Evolutionary conservation across 2,113 vertebrate genomes (phyloP), one percentile per base, ranked within the genome.

Genomic region (Rhea pennata): DNA sequence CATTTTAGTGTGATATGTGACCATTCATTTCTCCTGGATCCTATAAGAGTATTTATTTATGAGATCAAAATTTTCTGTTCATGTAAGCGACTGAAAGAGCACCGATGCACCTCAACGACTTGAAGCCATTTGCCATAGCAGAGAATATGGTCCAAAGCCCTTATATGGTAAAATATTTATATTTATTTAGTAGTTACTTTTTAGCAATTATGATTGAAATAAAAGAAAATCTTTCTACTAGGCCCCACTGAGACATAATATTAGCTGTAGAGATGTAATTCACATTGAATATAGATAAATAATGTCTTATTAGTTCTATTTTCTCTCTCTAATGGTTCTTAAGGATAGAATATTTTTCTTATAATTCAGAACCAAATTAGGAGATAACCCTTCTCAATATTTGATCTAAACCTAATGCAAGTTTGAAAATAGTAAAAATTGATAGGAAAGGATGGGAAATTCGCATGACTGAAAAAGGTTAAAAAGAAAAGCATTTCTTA

Each of bases 41-140:
- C 26, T 42, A 33, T 26, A 17, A 50, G 36, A 62, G 4, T 59
- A 69, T 79, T 91, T 77, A 75, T 78, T 92, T 88, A 59, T 42
- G n/a, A 84, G 76, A 23, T 20, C 42, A 87, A 85, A 64, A 50
- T 80, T 92, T 86, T 69, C 82, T 87, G 17, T 26, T 62, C 27
- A 14, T 87, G 53, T 90, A 92, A 95, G 91, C 67, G 84, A 88
- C 58, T 26, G 50, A 76, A 92, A 80, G 29, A 71, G 50, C 48
- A 42, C 12, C 72, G 81, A 88, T 42, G 36, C 84, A 24, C 10
- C 48, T 14, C 26, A 51, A 2, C 91, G 33, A 54, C 21, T 12
- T 81, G 50, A 27, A 54, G 11, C 12, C 16, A 16, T 75, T 80
- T 54, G 64, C 10, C 7, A 89, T 51, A 73, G 13, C 17, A 66